Evolutionary conservation across 2,797 vertebrate species (phyloP).

Genomic region (Myotis planiceps): DNA sequence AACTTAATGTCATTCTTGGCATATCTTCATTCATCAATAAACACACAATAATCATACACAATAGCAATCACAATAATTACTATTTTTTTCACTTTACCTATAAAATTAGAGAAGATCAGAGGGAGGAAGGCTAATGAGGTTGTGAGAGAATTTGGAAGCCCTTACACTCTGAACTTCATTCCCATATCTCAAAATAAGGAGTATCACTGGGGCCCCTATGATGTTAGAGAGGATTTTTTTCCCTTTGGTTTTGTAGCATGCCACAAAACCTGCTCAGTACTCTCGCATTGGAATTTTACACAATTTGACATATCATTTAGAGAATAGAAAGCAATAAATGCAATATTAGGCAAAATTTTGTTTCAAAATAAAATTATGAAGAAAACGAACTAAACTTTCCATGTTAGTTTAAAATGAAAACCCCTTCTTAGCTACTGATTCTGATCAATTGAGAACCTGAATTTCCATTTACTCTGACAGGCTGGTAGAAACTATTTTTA

Average conservation of each 20-base stretch:
- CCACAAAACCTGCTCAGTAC: background rate
- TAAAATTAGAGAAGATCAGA: background rate
- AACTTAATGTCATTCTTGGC: background rate
- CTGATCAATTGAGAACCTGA: constrained; percentile 8
- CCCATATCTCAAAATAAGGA: background rate
- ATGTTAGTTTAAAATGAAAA: background rate
- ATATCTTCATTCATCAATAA: background rate
- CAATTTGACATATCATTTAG: background rate
- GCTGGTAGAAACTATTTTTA: background rate
- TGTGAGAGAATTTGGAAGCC: background rate
- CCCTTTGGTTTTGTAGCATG: background rate
- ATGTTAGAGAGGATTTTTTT: background rate
- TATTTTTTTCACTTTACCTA: background rate
- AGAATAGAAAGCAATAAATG: background rate
- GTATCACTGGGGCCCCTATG: background rate
- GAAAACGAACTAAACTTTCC: background rate
- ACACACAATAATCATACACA: background rate
- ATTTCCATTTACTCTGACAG: background rate
- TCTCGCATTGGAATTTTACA: background rate
- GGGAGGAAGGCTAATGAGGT: background rate
- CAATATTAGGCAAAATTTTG: background rate
- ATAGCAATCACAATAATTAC: background rate
- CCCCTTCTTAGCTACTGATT: background rate
- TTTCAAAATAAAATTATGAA: constrained; percentile 37
- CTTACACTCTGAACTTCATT: background rate